These are phyloP conservation scores for human (Homo sapiens) DNA, from an alignment of 2,113 vertebrate genomes.

Conservation along the genomic window DNA sequence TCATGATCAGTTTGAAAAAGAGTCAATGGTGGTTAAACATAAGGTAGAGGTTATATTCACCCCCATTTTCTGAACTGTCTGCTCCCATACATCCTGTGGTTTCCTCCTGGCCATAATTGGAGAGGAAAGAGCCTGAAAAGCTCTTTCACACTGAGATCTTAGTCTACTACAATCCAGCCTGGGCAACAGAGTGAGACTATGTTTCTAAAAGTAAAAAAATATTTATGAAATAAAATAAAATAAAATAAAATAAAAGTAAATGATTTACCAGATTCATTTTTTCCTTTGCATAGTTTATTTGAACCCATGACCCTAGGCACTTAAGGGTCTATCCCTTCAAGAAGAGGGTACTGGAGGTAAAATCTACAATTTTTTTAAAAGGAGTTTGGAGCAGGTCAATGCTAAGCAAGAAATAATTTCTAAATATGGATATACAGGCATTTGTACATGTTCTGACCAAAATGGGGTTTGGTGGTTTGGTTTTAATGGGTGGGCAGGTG, in stretches of 20 bases:
- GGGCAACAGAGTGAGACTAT: too few relatives aligned
- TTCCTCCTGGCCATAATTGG: background rate
- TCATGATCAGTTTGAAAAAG: constrained; percentile 16
- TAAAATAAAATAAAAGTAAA: too few relatives aligned
- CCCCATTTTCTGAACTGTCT: background rate
- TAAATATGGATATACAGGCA: background rate
- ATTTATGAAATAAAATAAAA: too few relatives aligned
- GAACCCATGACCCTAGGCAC: background rate
- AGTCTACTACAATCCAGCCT: background rate
- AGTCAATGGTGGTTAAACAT: background rate
- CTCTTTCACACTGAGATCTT: background rate
- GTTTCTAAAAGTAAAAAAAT: too few relatives aligned
- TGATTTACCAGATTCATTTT: too few relatives aligned
- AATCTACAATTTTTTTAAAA: background rate
- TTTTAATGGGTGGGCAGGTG: background rate
- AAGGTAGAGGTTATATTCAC: background rate
- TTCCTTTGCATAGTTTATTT: too few relatives aligned
- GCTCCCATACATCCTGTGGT: background rate
- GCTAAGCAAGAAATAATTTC: background rate
- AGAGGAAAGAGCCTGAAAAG: background rate
- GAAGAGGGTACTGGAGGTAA: too few relatives aligned
- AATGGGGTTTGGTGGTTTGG: background rate
- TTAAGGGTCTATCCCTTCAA: background rate
- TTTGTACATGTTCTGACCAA: background rate
- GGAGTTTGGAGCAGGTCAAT: background rate